These are phyloP conservation scores for Argya squamiceps DNA, from an alignment of 2,797 vertebrate genomes.

Conservation along the genomic window DNA sequence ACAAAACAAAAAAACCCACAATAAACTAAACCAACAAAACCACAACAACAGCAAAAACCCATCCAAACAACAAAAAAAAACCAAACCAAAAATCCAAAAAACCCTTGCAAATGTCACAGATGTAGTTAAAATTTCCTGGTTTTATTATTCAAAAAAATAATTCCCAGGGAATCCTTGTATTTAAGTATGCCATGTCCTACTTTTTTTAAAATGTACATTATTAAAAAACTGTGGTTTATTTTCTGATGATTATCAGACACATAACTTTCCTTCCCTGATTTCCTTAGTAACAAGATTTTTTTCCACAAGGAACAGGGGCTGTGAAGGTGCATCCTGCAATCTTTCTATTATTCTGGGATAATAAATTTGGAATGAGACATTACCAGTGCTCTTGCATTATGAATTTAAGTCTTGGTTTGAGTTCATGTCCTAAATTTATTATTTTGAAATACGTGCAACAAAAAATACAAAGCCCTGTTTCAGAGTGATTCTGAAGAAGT, in stretches of 20 bases:
- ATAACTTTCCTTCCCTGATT: not conserved
- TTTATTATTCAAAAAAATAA: not conserved
- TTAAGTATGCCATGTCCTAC: rapidly evolving
- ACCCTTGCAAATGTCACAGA: not conserved
- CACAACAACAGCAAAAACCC: not conserved
- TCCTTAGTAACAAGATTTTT: rapidly evolving
- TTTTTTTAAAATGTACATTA: not conserved
- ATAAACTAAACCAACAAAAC: no score
- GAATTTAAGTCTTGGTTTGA: not conserved
- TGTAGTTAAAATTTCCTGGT: not conserved
- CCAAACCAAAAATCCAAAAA: not conserved
- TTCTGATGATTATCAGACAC: not conserved
- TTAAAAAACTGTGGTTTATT: not conserved
- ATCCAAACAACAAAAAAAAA: no score
- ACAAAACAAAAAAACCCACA: no score
- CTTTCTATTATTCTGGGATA: not conserved
- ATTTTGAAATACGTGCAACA: not conserved
- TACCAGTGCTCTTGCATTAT: not conserved
- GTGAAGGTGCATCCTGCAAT: not conserved
- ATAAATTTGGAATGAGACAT: not conserved
- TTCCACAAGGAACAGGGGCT: not conserved
- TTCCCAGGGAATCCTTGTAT: not conserved
- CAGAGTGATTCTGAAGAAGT: not conserved
- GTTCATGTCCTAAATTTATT: not conserved
- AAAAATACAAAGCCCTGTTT: not conserved